A percentile compares a stretch with the other conserved stretches of the same genome.
phyloP scores from a whole-genome alignment of 2,113 vertebrate genomes.

The Collichthys lucidus region DNA sequence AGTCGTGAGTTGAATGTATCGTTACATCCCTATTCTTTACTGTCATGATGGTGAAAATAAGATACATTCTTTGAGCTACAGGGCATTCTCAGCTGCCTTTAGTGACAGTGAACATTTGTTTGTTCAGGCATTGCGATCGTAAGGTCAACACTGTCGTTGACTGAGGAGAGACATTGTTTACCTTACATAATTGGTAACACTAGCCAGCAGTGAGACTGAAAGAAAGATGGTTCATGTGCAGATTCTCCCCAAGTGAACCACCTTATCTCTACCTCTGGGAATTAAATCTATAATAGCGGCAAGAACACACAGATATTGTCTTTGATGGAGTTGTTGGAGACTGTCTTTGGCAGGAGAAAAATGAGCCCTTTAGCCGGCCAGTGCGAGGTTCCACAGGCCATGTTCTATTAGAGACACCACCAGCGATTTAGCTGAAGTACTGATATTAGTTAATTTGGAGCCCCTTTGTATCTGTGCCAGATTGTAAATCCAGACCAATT shows the following conservation, averaged over 20 bases:
- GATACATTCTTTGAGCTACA: not conserved
- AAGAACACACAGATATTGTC: not conserved
- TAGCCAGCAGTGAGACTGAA: not conserved
- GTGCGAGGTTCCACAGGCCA: slow-evolving; percentile 12
- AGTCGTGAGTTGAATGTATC: too few species aligned
- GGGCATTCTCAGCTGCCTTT: not conserved
- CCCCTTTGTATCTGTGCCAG: slow-evolving; percentile 37
- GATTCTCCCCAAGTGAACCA: not conserved
- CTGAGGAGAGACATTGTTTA: not conserved
- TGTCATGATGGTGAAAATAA: not conserved
- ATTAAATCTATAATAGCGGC: slow-evolving; percentile 11
- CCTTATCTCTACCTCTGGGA: not conserved
- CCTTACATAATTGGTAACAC: slow-evolving; percentile 8
- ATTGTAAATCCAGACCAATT: slow-evolving; percentile 67
- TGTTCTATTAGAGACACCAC: not conserved
- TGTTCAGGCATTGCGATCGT: not conserved
- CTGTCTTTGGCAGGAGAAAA: slow-evolving; percentile 26
- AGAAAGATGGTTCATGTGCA: not conserved
- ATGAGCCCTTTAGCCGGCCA: slow-evolving; percentile 15
- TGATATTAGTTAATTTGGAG: slow-evolving; percentile 40
- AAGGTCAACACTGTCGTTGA: slow-evolving; percentile 9
- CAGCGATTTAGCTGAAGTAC: slow-evolving; percentile 21
- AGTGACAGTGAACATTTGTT: not conserved
- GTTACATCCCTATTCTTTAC: too few species aligned
- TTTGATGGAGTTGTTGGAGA: slow-evolving; percentile 11